These are phyloP conservation scores for Epizoanthus scotinus DNA, from an alignment of 92 coral and sea anemone species.

Conservation along the genomic window DNA sequence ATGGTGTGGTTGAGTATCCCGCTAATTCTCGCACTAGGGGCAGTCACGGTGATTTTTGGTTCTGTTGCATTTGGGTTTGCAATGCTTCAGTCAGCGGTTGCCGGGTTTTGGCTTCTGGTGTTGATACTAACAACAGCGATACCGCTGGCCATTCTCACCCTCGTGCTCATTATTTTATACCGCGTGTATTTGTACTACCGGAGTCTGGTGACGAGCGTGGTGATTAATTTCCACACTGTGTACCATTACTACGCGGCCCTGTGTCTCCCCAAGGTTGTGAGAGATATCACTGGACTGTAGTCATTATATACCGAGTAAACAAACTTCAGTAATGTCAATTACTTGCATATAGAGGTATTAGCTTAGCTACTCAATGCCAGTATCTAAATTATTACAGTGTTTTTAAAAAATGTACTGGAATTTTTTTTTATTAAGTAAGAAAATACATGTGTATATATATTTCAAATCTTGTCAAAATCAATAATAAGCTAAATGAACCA, in stretches of 20 bases:
- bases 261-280: conserved; percentile 25
- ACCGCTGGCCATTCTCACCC: conserved; percentile 23
- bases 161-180: conserved; percentile 23
- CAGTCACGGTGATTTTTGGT: background rate
- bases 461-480: no score
- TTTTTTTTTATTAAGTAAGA: no score
- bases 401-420: no score
- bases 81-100: conserved; percentile 24
- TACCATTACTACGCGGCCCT: conserved; percentile 36
- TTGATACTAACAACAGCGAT: conserved; percentile 14
- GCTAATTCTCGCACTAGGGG: background rate
- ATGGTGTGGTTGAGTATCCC: conserved; percentile 16
- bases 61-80: conserved; percentile 24
- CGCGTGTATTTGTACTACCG: conserved; percentile 32
- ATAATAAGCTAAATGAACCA: no score
- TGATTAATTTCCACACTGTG: conserved; percentile 19
- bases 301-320: no score
- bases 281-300: conserved; percentile 33
- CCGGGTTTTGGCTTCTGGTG: conserved; percentile 11
- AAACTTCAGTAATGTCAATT: no score
- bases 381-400: no score
- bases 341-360: no score
- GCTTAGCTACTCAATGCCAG: no score
- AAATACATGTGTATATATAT: no score
- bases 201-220: conserved; percentile 36